Percentiles rank a stretch among this genome's conserved stretches.
These are phyloP conservation scores for Cinara cedri DNA, from an alignment of 2,888 invertebrate species.

Conservation along the genomic window DNA sequence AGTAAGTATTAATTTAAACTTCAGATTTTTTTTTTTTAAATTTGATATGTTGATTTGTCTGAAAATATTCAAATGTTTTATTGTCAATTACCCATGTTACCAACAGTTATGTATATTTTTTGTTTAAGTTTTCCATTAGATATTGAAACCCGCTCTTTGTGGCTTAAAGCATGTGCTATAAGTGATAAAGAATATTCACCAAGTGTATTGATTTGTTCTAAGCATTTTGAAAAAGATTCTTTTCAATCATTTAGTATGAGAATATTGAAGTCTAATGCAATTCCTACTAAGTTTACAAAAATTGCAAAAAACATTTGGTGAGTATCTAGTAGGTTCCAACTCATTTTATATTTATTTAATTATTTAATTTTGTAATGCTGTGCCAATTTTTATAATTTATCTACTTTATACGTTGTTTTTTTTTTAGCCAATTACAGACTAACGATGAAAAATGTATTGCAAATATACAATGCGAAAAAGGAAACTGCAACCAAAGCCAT, in stretches of 20 bases:
- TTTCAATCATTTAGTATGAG: not conserved
- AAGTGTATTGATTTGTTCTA: not conserved
- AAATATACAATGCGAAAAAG: not conserved
- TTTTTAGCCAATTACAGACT: constrained; percentile 1
- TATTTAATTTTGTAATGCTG: not conserved
- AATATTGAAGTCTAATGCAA: not conserved
- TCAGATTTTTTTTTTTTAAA: no score
- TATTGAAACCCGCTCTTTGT: not conserved
- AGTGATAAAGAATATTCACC: not conserved
- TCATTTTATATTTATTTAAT: not conserved
- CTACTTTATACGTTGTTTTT: not conserved
- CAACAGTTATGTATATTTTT: not conserved
- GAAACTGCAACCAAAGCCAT: not conserved
- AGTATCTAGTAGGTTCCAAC: not conserved
- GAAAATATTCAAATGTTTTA: not conserved
- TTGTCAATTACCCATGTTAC: not conserved
- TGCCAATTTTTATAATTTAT: not conserved
- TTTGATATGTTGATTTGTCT: not conserved
- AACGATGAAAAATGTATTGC: not conserved
- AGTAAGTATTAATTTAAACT: constrained; percentile 7
- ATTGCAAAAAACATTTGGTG: not conserved
- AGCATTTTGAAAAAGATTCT: constrained; percentile 17
- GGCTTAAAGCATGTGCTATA: not conserved
- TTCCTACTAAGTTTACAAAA: constrained; percentile 9
- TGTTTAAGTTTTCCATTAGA: constrained; percentile 13